phyloP scores from a whole-genome alignment of 2,113 vertebrate genomes.

The Ameiurus melas region DNA sequence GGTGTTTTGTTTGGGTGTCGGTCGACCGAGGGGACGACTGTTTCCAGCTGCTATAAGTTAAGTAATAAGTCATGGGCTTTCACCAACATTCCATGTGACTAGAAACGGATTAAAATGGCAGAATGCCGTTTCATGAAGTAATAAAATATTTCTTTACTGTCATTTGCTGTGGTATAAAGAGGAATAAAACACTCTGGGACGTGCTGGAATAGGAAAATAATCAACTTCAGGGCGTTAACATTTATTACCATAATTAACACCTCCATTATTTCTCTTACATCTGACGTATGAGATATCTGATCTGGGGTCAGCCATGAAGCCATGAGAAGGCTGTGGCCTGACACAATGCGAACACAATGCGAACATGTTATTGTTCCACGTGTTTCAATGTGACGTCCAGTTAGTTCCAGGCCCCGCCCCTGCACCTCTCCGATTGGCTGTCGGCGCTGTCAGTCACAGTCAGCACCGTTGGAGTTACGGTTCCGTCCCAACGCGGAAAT shows the following conservation, averaged over 20 bases:
- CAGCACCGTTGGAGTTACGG: constrained; percentile 40
- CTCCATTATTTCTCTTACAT: too few relatives aligned
- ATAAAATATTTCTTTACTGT: background rate
- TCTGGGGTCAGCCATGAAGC: constrained; percentile 38
- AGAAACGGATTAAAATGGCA: background rate
- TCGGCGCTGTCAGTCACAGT: constrained; percentile 41
- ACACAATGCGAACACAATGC: constrained; percentile 28
- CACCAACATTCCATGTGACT: background rate
- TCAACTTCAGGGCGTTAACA: too few relatives aligned
- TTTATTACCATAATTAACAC: too few relatives aligned
- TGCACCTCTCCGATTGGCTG: constrained; percentile 55
- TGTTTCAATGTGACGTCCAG: constrained; percentile 65
- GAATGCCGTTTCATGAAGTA: background rate
- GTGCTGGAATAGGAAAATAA: background rate
- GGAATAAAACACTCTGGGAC: background rate
- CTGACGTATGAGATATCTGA: background rate
- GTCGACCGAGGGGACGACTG: background rate
- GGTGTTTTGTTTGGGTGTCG: too few relatives aligned
- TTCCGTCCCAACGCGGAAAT: constrained; percentile 76
- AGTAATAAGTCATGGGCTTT: background rate
- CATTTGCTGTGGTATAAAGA: background rate
- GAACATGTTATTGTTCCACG: constrained; percentile 66
- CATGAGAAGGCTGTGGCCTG: background rate
- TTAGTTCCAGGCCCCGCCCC: constrained; percentile 61
- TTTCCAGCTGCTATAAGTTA: background rate